phyloP scores from a whole-genome alignment of 2,797 vertebrate species.

The Sciaenops ocellatus region DNA sequence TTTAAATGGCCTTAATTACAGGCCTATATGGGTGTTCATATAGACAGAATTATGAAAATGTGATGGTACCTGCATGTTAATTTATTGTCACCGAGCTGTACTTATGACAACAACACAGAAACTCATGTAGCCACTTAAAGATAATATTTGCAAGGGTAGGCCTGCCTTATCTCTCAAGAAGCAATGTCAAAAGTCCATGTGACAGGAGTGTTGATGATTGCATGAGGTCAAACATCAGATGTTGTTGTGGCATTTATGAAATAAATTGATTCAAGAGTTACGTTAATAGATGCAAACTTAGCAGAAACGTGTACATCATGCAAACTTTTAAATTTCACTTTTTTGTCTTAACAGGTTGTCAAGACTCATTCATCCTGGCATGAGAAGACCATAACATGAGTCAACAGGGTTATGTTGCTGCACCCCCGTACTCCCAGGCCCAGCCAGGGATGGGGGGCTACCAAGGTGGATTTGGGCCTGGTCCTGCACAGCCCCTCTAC shows the following conservation, averaged over 20 bases:
- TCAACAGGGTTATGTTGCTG: constrained; percentile 95
- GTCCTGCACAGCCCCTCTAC: constrained; percentile 86
- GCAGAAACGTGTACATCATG: not conserved
- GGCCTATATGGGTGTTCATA: not conserved
- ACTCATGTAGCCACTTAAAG: constrained; percentile 23
- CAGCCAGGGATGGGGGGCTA: constrained; percentile 92
- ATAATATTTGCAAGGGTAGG: constrained; percentile 39
- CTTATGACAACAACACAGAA: constrained; percentile 28
- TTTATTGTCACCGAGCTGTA: not conserved
- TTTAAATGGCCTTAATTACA: not conserved
- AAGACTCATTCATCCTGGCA: constrained; percentile 72
- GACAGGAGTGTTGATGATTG: constrained; percentile 49
- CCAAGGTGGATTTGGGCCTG: constrained; percentile 85
- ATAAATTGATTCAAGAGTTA: not conserved
- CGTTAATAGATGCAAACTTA: too few relatives aligned
- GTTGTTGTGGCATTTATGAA: constrained; percentile 3
- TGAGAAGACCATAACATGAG: constrained; percentile 90
- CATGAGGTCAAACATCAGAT: constrained; percentile 56
- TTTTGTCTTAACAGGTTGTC: constrained; percentile 61
- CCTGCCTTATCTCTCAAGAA: constrained; percentile 72
- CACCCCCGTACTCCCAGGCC: constrained; percentile 93
- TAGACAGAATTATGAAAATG: not conserved
- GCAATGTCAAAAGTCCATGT: constrained; percentile 77
- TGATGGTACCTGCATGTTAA: too few relatives aligned
- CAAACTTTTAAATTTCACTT: not conserved